Base-by-base conservation (phyloP, 64 coral and sea anemone species). In the Acropora tenuis region DNA sequence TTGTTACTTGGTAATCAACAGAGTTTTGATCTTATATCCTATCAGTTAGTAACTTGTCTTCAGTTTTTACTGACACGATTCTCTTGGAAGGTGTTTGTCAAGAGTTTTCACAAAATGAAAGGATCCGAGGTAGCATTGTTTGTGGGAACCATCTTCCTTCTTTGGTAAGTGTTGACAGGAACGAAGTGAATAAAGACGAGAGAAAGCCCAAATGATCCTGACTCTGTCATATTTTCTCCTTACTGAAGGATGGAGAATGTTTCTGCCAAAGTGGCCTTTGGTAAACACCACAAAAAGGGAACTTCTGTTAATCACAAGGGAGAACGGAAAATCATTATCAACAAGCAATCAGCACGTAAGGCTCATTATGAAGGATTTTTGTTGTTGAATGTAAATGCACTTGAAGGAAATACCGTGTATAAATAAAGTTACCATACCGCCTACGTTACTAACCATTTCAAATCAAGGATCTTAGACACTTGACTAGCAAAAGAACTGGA, bases 281-380 rank as follows among this genome's bases (percentile, higher is more conserved):
- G 4, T 6, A 41, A 80, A 80, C 7, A 57, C 49, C 55, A 80
- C 48, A 19, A 48, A 57, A 2, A 57, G 3, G 10, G 48, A 18
- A 80, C 46, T 12, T 18, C 47, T 15, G 47, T 57, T 18, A 1
- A 80, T 80, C 48, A 57, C 50, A 30, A 55, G n/a, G 18, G 8
- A 57, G 49, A 18, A 6, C 78, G 48, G 15, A 18, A 57, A 55
- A 78, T 17, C 76, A n/a, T 57, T 17, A 55, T 55, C 19, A 80
- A 80, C 58, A 80, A 57, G 49, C 48, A 80, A 80, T 57, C 78
- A 80, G 78, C 58, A 80, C 8, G 60, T 63, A 10, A 55, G 10
- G 52, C 52, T 7, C 52, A 63, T 63, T 63, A 55, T 55, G 4
- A 5, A 55, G 60, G 48, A 5, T 3, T 80, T 20, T 30, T 3